These are phyloP conservation scores for Menidia menidia DNA, from an alignment of 2,797 vertebrate genomes.

Conservation along the genomic window DNA sequence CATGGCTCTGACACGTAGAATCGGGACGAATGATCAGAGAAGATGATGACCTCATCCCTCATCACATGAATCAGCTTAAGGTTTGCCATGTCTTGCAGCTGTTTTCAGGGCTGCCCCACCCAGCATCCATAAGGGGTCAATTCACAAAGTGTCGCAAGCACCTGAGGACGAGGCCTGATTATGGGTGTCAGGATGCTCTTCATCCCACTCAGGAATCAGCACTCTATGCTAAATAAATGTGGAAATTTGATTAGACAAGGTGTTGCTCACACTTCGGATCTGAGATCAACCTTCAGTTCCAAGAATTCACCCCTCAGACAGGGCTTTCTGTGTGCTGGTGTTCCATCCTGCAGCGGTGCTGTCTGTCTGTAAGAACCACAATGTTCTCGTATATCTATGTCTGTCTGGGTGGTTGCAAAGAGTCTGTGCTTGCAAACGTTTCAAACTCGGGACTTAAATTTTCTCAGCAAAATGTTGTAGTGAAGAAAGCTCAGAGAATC, in stretches of 20 bases:
- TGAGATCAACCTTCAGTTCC: conserved; percentile 48
- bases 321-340: conserved; percentile 67
- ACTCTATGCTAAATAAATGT: conserved; percentile 12
- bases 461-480: neutral
- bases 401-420: conserved; percentile 37
- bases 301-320: conserved; percentile 77
- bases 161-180: conserved; percentile 39
- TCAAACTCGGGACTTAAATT: neutral
- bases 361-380: conserved; percentile 55
- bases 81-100: conserved; percentile 71
- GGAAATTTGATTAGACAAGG: conserved; percentile 24
- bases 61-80: conserved; percentile 75
- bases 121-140: conserved; percentile 70
- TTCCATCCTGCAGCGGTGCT: conserved; percentile 54
- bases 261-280: conserved; percentile 77
- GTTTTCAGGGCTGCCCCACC: conserved; percentile 72
- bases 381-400: conserved; percentile 69
- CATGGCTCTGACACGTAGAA: conserved; percentile 54
- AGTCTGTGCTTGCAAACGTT: neutral
- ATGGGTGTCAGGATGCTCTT: conserved; percentile 27
- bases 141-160: conserved; percentile 81
- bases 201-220: conserved; percentile 14
- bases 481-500: neutral
- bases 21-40: conserved; percentile 72
- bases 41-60: conserved; percentile 77